A percentile compares a stretch with the other conserved stretches of the same genome.
phyloP scores from a whole-genome alignment of 1,140 invertebrate genomes.

The Tetraneura akinire region DNA sequence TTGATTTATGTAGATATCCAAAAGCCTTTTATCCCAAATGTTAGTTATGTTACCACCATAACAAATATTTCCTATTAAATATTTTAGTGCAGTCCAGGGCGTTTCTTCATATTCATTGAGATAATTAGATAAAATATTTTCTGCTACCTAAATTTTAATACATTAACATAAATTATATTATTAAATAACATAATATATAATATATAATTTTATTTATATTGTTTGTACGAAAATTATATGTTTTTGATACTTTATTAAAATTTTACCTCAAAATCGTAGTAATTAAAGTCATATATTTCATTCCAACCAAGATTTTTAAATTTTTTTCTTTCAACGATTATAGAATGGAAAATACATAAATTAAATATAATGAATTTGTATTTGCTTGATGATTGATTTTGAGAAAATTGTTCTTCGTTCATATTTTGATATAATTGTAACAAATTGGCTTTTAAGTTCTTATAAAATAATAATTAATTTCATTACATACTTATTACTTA shows the following conservation, averaged over 20 bases:
- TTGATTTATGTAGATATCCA: constrained; percentile 80
- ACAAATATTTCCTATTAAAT: constrained; percentile 88
- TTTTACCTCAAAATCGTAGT: constrained; percentile 85
- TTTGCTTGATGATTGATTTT: background rate
- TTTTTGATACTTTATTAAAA: constrained; percentile 63
- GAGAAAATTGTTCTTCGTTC: constrained; percentile 70
- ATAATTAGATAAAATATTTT: constrained; percentile 11
- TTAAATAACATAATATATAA: background rate
- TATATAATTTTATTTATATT: background rate
- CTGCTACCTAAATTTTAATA: background rate
- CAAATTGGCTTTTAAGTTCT: constrained; percentile 79
- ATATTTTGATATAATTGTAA: constrained; percentile 83
- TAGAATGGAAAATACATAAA: constrained; percentile 12
- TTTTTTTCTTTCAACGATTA: constrained; percentile 64
- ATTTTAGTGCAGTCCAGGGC: constrained; percentile 87
- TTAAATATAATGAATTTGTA: constrained; percentile 33
- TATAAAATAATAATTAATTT: background rate
- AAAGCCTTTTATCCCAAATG: constrained; percentile 84
- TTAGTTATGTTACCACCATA: constrained; percentile 93
- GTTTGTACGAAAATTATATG: background rate
- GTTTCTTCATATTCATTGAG: constrained; percentile 59
- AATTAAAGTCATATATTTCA: constrained; percentile 82
- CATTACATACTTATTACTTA: no score
- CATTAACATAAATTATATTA: background rate
- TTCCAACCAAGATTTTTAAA: constrained; percentile 92